phyloP scores from a whole-genome alignment of 2,888 invertebrate genomes.

The Gari tellinella region DNA sequence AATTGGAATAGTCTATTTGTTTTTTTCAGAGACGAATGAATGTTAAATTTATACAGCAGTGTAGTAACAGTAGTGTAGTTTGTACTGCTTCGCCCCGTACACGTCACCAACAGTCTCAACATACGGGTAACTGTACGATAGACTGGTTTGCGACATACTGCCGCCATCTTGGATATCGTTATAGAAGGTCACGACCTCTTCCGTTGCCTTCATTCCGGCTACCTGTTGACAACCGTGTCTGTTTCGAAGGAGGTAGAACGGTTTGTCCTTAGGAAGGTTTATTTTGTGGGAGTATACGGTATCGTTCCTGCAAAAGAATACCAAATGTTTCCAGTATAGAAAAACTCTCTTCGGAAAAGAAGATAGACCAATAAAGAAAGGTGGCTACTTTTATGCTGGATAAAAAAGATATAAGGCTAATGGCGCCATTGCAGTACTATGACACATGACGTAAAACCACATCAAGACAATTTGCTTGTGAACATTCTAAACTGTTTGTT shows the following conservation, averaged over 20 bases:
- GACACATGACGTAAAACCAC: too few relatives aligned
- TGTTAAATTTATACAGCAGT: conserved; percentile 40
- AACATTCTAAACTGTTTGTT: too few relatives aligned
- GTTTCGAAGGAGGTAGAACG: conserved; percentile 51
- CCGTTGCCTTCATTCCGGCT: conserved; percentile 41
- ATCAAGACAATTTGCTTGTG: too few relatives aligned
- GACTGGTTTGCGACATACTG: conserved; percentile 21
- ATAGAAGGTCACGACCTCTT: conserved; percentile 45
- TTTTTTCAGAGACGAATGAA: background rate
- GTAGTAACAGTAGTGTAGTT: conserved; percentile 48
- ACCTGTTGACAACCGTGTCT: conserved; percentile 56
- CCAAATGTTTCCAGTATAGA: too few relatives aligned
- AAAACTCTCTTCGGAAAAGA: too few relatives aligned
- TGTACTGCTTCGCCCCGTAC: conserved; percentile 28
- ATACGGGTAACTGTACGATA: conserved; percentile 31
- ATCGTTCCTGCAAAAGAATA: conserved; percentile 43
- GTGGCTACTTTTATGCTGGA: too few relatives aligned
- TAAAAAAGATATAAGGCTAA: too few relatives aligned
- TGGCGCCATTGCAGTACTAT: too few relatives aligned
- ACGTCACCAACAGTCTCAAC: conserved; percentile 21
- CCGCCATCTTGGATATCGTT: conserved; percentile 25
- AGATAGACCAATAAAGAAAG: too few relatives aligned
- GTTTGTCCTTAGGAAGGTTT: conserved; percentile 41
- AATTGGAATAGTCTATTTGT: background rate
- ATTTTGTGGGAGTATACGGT: conserved; percentile 43